Conservation (phyloP, 2,113 vertebrate species). For the Oryzias javanicus region DNA sequence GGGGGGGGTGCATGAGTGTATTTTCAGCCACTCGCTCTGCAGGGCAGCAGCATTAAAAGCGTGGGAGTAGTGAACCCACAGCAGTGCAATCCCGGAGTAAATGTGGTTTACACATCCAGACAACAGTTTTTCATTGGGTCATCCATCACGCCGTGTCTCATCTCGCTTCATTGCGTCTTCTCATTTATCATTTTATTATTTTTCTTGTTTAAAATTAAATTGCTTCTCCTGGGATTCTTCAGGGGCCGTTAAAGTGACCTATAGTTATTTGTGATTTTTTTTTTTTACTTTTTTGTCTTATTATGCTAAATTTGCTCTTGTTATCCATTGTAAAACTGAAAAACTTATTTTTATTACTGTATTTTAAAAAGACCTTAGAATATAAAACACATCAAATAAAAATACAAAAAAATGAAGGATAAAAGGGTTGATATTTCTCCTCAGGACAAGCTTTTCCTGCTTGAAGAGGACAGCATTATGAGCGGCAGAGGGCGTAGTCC, state of each 20-base stretch:
- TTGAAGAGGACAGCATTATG: slow-evolving; percentile 83
- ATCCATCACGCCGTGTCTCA: slow-evolving; percentile 54
- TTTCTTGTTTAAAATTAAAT: slow-evolving; percentile 1
- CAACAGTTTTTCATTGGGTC: slow-evolving; percentile 25
- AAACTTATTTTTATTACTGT: no score
- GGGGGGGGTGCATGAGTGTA: slow-evolving; percentile 8
- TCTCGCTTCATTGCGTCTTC: slow-evolving; percentile 30
- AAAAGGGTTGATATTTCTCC: slow-evolving; percentile 2
- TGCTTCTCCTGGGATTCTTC: neutral
- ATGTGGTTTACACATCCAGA: slow-evolving; percentile 23
- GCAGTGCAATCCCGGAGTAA: slow-evolving; percentile 15
- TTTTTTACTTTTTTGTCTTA: no score
- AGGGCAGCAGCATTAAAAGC: slow-evolving; percentile 13
- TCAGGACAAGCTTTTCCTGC: slow-evolving; percentile 82
- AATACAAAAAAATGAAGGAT: no score
- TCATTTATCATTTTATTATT: slow-evolving; percentile 48
- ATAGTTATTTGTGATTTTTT: neutral
- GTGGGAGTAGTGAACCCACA: slow-evolving; percentile 17
- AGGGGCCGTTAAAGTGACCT: neutral
- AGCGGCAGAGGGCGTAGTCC: slow-evolving; percentile 90
- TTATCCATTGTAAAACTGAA: no score
- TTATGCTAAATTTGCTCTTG: no score
- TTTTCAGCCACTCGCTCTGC: slow-evolving; percentile 17
- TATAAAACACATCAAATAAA: no score
- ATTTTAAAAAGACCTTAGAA: no score